Evolutionary conservation across 2,888 invertebrate species (phyloP).

Genomic region (Spisula subtruncata): DNA sequence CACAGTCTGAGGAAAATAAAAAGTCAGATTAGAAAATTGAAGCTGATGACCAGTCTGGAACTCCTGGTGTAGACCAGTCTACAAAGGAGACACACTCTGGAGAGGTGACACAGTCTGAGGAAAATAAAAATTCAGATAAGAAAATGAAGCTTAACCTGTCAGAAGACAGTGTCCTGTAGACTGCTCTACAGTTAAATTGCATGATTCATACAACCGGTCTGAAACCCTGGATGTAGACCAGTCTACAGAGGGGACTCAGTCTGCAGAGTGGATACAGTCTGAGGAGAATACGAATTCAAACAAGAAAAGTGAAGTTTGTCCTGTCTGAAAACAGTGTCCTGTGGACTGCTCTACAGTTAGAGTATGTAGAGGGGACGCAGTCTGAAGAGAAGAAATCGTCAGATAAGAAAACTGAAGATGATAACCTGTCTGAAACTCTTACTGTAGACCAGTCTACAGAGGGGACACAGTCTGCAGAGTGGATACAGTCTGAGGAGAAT

Average conservation of each 20-base stretch:
- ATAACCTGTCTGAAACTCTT: not conserved
- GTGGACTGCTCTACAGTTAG: no score
- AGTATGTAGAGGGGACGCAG: no score
- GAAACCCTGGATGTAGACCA: not conserved
- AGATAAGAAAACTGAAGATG: no score
- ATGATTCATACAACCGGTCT: not conserved
- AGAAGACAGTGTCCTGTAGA: no score
- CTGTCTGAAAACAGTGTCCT: no score
- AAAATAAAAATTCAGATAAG: not conserved
- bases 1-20: not conserved
- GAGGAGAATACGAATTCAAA: not conserved
- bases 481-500: no score
- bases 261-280: not conserved
- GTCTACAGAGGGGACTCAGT: not conserved
- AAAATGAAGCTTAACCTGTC: not conserved
- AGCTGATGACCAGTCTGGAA: not conserved
- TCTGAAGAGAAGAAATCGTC: no score
- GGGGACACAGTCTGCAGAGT: no score
- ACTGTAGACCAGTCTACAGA: not conserved
- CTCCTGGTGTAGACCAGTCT: not conserved
- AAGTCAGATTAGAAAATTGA: not conserved
- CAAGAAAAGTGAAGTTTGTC: not conserved
- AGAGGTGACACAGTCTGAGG: not conserved
- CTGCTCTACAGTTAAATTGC: no score
- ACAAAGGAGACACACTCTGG: not conserved